Conservation (phyloP, 2,888 invertebrate genomes). For the Lasioglossum marginatum region DNA sequence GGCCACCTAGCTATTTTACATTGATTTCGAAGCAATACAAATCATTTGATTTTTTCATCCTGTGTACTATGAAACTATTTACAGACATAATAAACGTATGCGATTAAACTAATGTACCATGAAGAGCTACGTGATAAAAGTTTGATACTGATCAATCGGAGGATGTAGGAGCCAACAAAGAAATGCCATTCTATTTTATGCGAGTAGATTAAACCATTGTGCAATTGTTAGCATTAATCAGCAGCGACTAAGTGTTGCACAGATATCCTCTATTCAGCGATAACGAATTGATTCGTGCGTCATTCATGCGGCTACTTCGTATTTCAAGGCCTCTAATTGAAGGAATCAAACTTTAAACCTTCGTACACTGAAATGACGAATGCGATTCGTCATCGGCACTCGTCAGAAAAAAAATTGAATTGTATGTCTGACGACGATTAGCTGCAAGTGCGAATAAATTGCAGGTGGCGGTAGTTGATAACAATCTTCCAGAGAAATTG, state of each 20-base stretch:
- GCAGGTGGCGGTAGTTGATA: not conserved
- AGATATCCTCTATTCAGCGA: constrained; percentile 9
- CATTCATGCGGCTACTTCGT: constrained; percentile 8
- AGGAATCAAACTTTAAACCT: not conserved
- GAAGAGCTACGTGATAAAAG: not conserved
- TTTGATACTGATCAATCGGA: not conserved
- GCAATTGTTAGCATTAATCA: not conserved
- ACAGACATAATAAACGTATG: not conserved
- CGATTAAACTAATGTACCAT: not conserved
- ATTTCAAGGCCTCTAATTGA: not conserved
- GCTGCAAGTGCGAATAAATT: not conserved
- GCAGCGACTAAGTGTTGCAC: not conserved
- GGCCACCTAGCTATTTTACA: not conserved
- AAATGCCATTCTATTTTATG: not conserved
- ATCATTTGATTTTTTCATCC: too few relatives aligned
- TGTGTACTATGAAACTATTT: not conserved
- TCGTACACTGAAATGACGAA: not conserved
- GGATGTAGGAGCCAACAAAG: not conserved
- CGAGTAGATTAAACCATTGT: not conserved
- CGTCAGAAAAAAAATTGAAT: too few relatives aligned
- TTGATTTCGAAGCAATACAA: not conserved
- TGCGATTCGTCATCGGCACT: not conserved
- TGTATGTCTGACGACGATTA: not conserved
- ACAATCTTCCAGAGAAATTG: not conserved
- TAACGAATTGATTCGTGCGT: not conserved